These are phyloP conservation scores for Scolopax rusticola DNA, from an alignment of 2,797 vertebrate species.

Conservation along the genomic window DNA sequence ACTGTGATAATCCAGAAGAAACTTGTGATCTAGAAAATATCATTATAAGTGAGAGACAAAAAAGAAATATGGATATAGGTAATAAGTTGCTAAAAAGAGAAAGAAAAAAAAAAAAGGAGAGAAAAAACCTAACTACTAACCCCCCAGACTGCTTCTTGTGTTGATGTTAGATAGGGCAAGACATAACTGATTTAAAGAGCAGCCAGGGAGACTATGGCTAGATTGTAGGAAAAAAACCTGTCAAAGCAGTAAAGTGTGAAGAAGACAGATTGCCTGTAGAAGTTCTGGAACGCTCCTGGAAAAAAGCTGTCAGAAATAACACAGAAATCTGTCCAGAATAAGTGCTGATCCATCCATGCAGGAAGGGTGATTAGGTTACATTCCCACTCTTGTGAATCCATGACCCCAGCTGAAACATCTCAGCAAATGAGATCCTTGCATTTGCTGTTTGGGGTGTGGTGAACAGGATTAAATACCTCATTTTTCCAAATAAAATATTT, in stretches of 20 bases:
- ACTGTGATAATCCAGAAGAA: neutral
- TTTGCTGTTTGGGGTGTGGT: fast-evolving
- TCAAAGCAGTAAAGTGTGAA: neutral
- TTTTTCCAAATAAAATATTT: neutral
- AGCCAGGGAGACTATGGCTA: neutral
- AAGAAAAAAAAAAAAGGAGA: fast-evolving
- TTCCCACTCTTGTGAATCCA: neutral
- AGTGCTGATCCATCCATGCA: neutral
- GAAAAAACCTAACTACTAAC: neutral
- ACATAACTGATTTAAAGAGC: neutral
- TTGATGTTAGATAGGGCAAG: neutral
- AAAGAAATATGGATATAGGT: neutral
- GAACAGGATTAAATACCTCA: neutral
- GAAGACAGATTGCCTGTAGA: constrained; percentile 13
- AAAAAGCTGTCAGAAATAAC: constrained; percentile 35
- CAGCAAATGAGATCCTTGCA: neutral
- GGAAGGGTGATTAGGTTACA: neutral
- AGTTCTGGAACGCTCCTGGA: constrained; percentile 15
- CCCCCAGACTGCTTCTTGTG: neutral
- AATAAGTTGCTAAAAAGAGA: neutral
- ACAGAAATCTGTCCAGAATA: neutral
- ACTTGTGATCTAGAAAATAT: neutral
- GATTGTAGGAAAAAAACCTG: neutral
- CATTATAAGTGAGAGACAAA: neutral
- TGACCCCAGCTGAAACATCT: neutral